Evolutionary conservation across 2,113 vertebrate genomes (phyloP).

Genomic region (Gulo gulo): DNA sequence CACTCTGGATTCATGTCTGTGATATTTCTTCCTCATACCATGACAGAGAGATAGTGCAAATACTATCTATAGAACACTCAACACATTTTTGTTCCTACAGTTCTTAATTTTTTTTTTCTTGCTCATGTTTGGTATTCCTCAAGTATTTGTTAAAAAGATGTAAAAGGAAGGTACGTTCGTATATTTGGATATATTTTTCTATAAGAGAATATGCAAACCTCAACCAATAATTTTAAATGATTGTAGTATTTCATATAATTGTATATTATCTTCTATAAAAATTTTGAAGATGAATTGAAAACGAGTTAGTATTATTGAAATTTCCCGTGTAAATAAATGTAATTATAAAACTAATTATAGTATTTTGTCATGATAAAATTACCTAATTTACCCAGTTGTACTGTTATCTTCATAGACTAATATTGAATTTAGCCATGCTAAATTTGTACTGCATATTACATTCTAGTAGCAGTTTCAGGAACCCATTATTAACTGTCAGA

Average conservation of each 20-base stretch:
- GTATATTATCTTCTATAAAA: slow-evolving; percentile 34
- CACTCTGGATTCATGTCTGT: not conserved
- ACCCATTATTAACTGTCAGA: slow-evolving; percentile 71
- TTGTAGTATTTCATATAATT: slow-evolving; percentile 1
- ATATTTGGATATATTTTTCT: not conserved
- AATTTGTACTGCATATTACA: slow-evolving; percentile 60
- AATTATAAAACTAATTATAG: slow-evolving; percentile 60
- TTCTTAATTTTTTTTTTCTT: not conserved
- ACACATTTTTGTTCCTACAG: not conserved
- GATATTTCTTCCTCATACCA: not conserved
- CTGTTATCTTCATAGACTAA: slow-evolving; percentile 66
- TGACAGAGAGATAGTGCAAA: not conserved
- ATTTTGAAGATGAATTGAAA: slow-evolving; percentile 26
- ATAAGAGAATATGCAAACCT: not conserved
- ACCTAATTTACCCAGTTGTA: slow-evolving; percentile 41
- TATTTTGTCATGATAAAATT: slow-evolving; percentile 65
- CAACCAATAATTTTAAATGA: not conserved
- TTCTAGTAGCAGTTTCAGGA: slow-evolving; percentile 60
- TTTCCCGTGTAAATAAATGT: slow-evolving; percentile 62
- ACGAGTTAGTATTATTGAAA: slow-evolving; percentile 25
- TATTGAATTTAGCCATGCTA: slow-evolving; percentile 64
- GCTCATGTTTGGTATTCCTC: not conserved
- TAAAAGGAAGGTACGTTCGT: not conserved
- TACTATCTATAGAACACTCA: not conserved
- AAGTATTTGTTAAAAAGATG: not conserved